phyloP scores from a whole-genome alignment of 2,888 invertebrate genomes.

The Dugesia japonica region DNA sequence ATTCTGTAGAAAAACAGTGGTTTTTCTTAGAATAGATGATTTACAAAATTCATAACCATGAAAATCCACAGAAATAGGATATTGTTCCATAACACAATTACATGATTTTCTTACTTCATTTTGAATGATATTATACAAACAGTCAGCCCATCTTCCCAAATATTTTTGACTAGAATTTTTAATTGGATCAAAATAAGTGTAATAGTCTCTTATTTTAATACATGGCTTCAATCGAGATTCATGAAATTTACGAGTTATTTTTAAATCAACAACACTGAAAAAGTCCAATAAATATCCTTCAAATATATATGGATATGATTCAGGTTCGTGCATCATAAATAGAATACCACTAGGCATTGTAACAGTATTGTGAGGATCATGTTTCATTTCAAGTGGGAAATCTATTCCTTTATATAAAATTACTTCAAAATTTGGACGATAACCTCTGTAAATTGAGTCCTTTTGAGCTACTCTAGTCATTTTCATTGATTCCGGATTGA shows the following conservation, averaged over 20 bases:
- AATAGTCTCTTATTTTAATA: not conserved
- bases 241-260: constrained; percentile 21
- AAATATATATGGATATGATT: constrained; percentile 20
- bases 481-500: constrained; percentile 12
- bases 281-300: not conserved
- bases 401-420: constrained; percentile 11
- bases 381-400: not conserved
- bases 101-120: constrained; percentile 16
- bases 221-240: constrained; percentile 1
- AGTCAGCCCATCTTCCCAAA: constrained; percentile 23
- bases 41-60: not conserved
- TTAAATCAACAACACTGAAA: constrained; percentile 16
- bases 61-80: not conserved
- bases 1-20: not conserved
- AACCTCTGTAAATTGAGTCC: not conserved
- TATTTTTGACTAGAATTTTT: not conserved
- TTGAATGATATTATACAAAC: constrained; percentile 24
- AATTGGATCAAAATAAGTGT: not conserved
- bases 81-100: constrained; percentile 12
- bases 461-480: not conserved
- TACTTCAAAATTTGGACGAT: constrained; percentile 20
- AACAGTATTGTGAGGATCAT: constrained; percentile 20
- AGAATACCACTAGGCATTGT: not conserved
- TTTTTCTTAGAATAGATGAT: not conserved
- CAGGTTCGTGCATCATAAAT: constrained; percentile 24